phyloP scores from a whole-genome alignment of 2,797 vertebrate genomes.

The Glossophaga mutica region DNA sequence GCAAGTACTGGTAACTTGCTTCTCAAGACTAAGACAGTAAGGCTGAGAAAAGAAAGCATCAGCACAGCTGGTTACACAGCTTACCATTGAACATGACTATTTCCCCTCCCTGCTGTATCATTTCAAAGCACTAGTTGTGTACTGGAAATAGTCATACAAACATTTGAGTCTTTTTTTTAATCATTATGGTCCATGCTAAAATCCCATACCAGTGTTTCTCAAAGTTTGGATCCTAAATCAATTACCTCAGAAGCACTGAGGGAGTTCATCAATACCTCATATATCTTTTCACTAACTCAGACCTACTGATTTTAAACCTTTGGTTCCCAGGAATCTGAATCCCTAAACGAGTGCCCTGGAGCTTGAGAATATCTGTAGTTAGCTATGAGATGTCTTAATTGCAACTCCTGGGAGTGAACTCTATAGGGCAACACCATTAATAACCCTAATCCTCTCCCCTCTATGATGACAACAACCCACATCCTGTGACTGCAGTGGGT shows the following conservation, averaged over 20 bases:
- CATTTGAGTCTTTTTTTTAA: neutral
- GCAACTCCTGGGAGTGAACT: neutral
- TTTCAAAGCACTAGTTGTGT: neutral
- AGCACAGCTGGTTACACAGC: neutral
- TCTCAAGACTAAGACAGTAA: neutral
- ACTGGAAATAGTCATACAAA: neutral
- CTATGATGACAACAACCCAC: neutral
- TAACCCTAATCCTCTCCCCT: neutral
- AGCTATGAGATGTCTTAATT: neutral
- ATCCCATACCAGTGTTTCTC: neutral
- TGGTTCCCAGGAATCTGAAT: neutral
- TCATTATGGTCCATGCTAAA: neutral
- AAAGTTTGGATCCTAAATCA: neutral
- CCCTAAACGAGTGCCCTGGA: neutral
- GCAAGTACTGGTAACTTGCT: neutral
- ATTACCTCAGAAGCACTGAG: neutral
- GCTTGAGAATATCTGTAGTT: neutral
- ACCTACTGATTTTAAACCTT: neutral
- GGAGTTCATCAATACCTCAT: neutral
- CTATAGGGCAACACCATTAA: neutral
- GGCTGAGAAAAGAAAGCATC: slow-evolving; percentile 5
- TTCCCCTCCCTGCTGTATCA: accelerated
- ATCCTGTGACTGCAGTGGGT: neutral
- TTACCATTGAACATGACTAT: neutral
- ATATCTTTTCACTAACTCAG: neutral